Conservation (phyloP, 1,140 invertebrate species). For the Argopecten irradians region DNA sequence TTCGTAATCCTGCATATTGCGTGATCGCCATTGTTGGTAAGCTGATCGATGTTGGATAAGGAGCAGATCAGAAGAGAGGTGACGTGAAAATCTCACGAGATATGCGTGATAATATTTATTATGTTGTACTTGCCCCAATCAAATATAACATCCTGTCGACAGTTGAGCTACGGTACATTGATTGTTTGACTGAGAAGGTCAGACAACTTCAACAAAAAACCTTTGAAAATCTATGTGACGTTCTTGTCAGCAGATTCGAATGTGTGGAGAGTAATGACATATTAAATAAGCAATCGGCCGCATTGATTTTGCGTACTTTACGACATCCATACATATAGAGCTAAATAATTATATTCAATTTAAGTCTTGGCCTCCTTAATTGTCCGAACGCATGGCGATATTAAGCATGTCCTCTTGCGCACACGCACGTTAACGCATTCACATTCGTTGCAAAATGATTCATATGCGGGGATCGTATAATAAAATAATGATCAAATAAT, state of each 20-base stretch:
- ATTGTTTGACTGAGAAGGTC: neutral
- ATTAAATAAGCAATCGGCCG: neutral
- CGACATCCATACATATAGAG: neutral
- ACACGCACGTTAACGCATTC: too few relatives aligned
- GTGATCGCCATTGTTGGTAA: neutral
- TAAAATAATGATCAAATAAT: too few relatives aligned
- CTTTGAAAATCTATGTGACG: neutral
- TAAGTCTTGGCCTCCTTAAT: too few relatives aligned
- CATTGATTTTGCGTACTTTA: neutral
- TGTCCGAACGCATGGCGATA: too few relatives aligned
- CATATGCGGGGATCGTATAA: too few relatives aligned
- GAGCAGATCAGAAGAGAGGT: neutral
- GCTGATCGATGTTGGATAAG: neutral
- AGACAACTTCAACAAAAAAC: neutral
- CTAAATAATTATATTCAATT: neutral
- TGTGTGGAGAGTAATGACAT: neutral
- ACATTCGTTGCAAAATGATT: too few relatives aligned
- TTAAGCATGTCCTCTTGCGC: too few relatives aligned
- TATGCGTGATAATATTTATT: neutral
- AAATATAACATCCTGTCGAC: neutral
- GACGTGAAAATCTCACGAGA: neutral
- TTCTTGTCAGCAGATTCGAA: constrained; percentile 9
- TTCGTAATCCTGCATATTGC: neutral
- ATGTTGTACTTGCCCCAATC: neutral
- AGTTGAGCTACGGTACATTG: neutral